Evolutionary conservation across 1,140 invertebrate genomes (phyloP).

Genomic region (Panagrolaimus sp.): DNA sequence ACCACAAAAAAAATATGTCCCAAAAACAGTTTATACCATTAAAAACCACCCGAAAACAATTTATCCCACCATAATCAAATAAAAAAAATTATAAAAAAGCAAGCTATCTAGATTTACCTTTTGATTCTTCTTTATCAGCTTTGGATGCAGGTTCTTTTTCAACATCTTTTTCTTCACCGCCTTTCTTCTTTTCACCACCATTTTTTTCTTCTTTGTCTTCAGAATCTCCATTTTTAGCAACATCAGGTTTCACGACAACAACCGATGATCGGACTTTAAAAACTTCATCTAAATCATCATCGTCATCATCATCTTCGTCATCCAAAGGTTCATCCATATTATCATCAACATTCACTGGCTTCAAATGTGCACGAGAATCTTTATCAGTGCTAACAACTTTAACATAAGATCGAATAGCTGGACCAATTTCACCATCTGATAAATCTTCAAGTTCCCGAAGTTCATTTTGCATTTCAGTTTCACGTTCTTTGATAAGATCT

Average conservation of each 20-base stretch:
- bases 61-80: too few species aligned
- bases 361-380: background rate
- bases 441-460: background rate
- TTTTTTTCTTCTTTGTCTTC: constrained; percentile 4
- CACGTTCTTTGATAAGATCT: constrained; percentile 6
- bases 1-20: too few species aligned
- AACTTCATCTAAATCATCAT: background rate
- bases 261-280: background rate
- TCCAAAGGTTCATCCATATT: background rate
- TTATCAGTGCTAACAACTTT: background rate
- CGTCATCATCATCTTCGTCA: constrained; percentile 3
- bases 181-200: background rate
- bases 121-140: too few species aligned
- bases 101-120: too few species aligned
- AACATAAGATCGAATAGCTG: background rate
- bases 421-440: constrained; percentile 6
- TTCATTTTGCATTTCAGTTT: background rate
- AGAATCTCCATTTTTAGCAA: background rate
- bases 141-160: too few species aligned
- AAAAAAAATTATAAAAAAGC: too few species aligned
- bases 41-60: too few species aligned
- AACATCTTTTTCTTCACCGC: background rate
- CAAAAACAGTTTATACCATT: too few species aligned
- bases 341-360: background rate
- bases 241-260: constrained; percentile 1